phyloP scores from a whole-genome alignment of 2,113 vertebrate genomes.

The Octodon degus region DNA sequence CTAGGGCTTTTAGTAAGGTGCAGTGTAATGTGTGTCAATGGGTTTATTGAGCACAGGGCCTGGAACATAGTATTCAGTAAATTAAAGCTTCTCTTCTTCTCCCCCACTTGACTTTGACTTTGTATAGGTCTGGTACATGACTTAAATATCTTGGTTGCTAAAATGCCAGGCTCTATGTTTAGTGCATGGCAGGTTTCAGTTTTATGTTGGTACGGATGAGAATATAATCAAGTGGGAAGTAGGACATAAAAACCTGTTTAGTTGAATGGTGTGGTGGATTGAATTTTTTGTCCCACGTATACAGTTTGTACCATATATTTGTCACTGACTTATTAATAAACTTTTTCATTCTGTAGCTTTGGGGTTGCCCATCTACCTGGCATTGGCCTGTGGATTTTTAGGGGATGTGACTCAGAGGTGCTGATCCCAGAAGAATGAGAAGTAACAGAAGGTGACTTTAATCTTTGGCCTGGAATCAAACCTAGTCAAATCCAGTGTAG shows the following conservation, averaged over 20 bases:
- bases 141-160: not conserved
- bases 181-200: not conserved
- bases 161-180: not conserved
- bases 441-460: not conserved
- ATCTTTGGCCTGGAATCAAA: not conserved
- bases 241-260: not conserved
- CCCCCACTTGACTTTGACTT: not conserved
- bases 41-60: not conserved
- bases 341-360: not conserved
- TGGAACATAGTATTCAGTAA: not conserved
- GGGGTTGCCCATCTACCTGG: not conserved
- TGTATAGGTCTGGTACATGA: not conserved
- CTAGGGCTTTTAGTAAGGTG: not conserved
- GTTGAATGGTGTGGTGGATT: not conserved
- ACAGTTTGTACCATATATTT: not conserved
- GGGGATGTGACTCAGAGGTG: not conserved
- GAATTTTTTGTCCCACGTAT: not conserved
- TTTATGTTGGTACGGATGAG: slow-evolving; percentile 9
- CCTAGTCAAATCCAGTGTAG: not conserved
- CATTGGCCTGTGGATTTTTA: not conserved
- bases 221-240: not conserved
- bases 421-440: not conserved
- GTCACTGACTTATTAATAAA: not conserved
- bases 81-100: slow-evolving; percentile 19
- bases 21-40: not conserved